These are phyloP conservation scores for Grallaria varia DNA, from an alignment of 2,113 vertebrate species.

Conservation along the genomic window DNA sequence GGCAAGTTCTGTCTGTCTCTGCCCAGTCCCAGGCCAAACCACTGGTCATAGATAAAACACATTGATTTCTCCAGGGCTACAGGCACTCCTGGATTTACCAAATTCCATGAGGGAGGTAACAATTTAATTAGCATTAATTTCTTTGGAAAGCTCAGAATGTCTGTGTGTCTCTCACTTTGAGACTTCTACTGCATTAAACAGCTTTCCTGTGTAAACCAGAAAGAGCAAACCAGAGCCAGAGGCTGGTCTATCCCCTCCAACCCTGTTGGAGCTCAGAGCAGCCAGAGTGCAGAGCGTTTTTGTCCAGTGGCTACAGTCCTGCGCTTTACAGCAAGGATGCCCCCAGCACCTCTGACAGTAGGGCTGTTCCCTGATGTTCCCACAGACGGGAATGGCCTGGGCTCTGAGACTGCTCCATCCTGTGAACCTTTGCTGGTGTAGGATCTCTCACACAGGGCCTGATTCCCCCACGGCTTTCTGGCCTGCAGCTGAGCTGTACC, in stretches of 20 bases:
- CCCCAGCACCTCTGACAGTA: background rate
- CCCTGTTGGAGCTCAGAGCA: rapidly evolving
- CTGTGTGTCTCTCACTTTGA: background rate
- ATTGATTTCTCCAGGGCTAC: background rate
- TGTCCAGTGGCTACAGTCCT: rapidly evolving
- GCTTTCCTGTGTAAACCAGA: rapidly evolving
- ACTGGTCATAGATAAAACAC: background rate
- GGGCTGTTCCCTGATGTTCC: background rate
- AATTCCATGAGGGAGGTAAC: background rate
- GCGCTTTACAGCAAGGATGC: background rate
- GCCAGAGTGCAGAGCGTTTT: background rate
- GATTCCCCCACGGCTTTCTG: background rate
- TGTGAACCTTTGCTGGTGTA: rapidly evolving
- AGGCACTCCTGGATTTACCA: background rate
- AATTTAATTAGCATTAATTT: background rate
- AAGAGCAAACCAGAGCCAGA: rapidly evolving
- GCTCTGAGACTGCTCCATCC: background rate
- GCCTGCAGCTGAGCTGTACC: background rate
- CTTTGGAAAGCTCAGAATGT: background rate
- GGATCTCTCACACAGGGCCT: background rate
- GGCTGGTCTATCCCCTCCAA: rapidly evolving
- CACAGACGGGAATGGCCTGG: background rate
- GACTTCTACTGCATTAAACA: background rate
- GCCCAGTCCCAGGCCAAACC: background rate
- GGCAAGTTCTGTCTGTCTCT: background rate